Conservation (phyloP, 2,888 invertebrate genomes). For the Agriopis aurantiaria region DNA sequence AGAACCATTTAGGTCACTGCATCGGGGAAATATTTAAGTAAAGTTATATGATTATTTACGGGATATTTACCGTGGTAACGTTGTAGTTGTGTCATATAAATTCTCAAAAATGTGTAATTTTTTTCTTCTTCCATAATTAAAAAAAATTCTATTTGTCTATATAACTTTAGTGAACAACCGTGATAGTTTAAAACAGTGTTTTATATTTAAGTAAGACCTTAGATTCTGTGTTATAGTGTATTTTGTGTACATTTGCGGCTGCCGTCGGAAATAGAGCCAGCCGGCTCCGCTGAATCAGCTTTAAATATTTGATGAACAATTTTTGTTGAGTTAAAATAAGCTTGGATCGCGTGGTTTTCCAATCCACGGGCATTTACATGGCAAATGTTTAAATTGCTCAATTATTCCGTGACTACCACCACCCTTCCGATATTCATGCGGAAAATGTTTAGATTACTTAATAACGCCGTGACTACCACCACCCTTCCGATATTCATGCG, state of each 20-base stretch:
- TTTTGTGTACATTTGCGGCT: conserved; percentile 21
- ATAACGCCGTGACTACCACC: not conserved
- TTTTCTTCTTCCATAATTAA: too few relatives aligned
- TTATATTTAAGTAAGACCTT: not conserved
- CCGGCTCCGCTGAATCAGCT: conserved; percentile 21
- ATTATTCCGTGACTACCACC: not conserved
- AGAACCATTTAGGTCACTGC: too few relatives aligned
- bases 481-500: not conserved
- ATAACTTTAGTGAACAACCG: too few relatives aligned
- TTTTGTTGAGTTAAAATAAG: conserved; percentile 27
- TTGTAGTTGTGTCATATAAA: too few relatives aligned
- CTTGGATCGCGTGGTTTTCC: not conserved
- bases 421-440: not conserved
- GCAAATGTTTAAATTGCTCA: not conserved
- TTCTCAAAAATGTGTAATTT: too few relatives aligned
- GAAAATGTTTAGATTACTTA: not conserved
- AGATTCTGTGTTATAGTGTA: conserved; percentile 3
- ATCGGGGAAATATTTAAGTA: not conserved
- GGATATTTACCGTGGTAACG: too few relatives aligned
- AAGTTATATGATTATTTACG: too few relatives aligned
- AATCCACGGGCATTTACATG: not conserved
- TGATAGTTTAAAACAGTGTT: too few relatives aligned
- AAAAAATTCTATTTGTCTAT: too few relatives aligned
- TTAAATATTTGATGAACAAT: conserved; percentile 33
- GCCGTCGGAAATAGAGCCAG: conserved; percentile 24